These are phyloP conservation scores for Tringa solitaria DNA, from an alignment of 2,113 vertebrate genomes.

Conservation along the genomic window DNA sequence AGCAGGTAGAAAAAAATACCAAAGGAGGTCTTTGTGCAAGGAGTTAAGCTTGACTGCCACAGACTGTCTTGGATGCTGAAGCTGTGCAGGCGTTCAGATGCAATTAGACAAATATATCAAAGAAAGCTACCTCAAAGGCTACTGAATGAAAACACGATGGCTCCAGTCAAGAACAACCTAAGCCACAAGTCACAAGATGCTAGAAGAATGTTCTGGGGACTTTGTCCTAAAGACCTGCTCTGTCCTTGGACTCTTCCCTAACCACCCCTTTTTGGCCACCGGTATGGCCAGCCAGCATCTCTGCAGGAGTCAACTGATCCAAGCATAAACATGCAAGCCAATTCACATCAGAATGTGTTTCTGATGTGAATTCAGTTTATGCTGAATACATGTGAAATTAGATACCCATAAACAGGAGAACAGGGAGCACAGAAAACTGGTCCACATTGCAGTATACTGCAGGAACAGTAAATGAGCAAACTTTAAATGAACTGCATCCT, in stretches of 20 bases:
- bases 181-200: background rate
- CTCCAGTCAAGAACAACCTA: background rate
- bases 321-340: background rate
- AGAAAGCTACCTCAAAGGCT: background rate
- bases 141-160: background rate
- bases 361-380: background rate
- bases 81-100: background rate
- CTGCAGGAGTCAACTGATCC: background rate
- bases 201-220: background rate
- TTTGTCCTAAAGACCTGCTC: background rate
- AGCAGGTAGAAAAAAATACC: background rate
- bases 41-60: background rate
- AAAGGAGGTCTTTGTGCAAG: background rate
- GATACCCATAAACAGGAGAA: background rate
- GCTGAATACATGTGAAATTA: background rate
- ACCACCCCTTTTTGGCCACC: background rate
- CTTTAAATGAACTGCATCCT: background rate
- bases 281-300: background rate
- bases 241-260: background rate
- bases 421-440: background rate
- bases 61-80: background rate
- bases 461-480: background rate
- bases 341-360: background rate
- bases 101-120: background rate
- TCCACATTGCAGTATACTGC: background rate